Evolutionary conservation across 2,113 vertebrate genomes (phyloP).

Genomic region (Gymnorhina tibicen): DNA sequence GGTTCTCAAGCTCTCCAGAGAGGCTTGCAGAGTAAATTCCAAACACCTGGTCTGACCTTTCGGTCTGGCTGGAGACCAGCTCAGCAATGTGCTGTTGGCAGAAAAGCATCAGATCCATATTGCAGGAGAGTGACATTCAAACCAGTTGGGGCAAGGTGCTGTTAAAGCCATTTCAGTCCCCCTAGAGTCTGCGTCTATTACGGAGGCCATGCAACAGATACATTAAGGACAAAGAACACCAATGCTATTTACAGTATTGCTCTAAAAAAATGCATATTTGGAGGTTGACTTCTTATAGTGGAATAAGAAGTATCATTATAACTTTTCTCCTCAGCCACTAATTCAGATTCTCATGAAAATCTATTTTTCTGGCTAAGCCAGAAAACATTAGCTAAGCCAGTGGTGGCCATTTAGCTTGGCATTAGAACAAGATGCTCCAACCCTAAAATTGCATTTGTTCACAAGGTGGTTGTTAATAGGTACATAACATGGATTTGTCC

Average conservation of each 20-base stretch:
- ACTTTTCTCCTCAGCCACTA: not conserved
- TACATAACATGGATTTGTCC: not conserved
- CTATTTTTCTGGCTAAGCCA: not conserved
- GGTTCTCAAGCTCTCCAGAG: not conserved
- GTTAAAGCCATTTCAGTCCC: not conserved
- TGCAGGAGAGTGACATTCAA: not conserved
- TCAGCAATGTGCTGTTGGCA: not conserved
- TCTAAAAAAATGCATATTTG: not conserved
- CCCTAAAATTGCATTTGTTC: not conserved
- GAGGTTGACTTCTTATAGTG: not conserved
- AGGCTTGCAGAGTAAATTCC: not conserved
- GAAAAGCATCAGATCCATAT: not conserved
- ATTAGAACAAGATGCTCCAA: not conserved
- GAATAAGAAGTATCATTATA: not conserved
- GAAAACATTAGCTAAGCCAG: not conserved
- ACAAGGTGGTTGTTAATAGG: not conserved
- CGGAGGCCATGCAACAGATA: fast-evolving
- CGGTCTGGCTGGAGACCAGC: not conserved
- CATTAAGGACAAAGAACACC: not conserved
- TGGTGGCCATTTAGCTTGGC: not conserved
- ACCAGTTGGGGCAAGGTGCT: not conserved
- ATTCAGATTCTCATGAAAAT: not conserved
- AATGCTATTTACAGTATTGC: not conserved
- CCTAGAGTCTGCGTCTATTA: not conserved
- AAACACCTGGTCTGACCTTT: fast-evolving